These are phyloP conservation scores for Synergus umbraculus DNA, from an alignment of 2,888 invertebrate species.

Conservation along the genomic window DNA sequence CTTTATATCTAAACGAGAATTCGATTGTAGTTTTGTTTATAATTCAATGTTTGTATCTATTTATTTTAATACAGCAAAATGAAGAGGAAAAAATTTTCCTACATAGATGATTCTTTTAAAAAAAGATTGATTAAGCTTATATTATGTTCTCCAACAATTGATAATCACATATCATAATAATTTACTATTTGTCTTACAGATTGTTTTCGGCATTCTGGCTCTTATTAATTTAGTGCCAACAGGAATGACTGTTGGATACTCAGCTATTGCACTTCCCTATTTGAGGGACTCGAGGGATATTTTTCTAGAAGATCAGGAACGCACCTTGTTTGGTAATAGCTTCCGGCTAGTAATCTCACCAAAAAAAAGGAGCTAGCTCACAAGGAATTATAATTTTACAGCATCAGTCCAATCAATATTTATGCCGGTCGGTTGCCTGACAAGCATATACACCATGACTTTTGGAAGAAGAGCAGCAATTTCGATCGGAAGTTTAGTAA, in stretches of 20 bases:
- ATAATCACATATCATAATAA: too few species aligned
- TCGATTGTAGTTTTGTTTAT: too few species aligned
- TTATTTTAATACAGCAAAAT: too few species aligned
- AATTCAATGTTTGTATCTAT: too few species aligned
- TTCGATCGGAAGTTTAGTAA: neutral
- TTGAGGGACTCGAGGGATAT: neutral
- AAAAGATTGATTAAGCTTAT: too few species aligned
- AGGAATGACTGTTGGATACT: slow-evolving; percentile 21
- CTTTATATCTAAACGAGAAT: too few species aligned
- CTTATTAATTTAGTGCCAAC: slow-evolving; percentile 31
- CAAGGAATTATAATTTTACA: neutral
- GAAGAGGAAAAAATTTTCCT: too few species aligned
- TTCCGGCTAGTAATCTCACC: too few species aligned
- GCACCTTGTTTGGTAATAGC: slow-evolving; percentile 18
- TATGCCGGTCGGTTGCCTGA: slow-evolving; percentile 20
- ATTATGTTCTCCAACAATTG: too few species aligned
- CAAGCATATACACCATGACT: slow-evolving; percentile 11
- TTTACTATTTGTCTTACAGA: neutral
- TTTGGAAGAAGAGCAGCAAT: slow-evolving; percentile 35
- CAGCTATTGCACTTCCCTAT: neutral
- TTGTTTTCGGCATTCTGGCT: slow-evolving; percentile 4
- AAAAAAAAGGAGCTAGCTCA: too few species aligned
- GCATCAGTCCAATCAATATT: slow-evolving; percentile 21
- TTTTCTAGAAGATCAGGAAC: neutral
- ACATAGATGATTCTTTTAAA: too few species aligned